Evolutionary conservation across 2,888 invertebrate species (phyloP).

Genomic region (Melanotus villosus): DNA sequence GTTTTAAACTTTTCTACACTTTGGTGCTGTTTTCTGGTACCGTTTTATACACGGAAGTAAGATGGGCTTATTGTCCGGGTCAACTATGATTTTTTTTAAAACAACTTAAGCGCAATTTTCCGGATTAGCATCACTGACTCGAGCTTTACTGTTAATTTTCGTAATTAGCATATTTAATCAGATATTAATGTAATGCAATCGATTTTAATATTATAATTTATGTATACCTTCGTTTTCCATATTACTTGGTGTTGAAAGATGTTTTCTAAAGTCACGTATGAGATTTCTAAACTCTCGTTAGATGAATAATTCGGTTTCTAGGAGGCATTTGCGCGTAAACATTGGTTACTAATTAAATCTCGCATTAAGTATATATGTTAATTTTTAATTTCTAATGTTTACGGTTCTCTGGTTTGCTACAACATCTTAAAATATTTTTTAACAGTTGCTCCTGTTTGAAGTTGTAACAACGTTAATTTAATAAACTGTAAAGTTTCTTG

Average conservation of each 20-base stretch:
- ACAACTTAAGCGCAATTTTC: too few relatives aligned
- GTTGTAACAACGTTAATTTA: background rate
- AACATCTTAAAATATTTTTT: slow-evolving; percentile 27
- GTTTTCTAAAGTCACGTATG: slow-evolving; percentile 34
- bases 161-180: too few relatives aligned
- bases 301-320: slow-evolving; percentile 32
- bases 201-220: slow-evolving; percentile 6
- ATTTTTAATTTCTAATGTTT: slow-evolving; percentile 43
- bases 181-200: background rate
- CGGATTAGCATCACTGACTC: too few relatives aligned
- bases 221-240: slow-evolving; percentile 22
- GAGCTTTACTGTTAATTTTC: too few relatives aligned
- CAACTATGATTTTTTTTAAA: too few relatives aligned
- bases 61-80: background rate
- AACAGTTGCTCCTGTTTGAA: background rate
- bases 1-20: slow-evolving; percentile 29
- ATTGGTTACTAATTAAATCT: slow-evolving; percentile 43
- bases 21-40: slow-evolving; percentile 29
- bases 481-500: too few relatives aligned
- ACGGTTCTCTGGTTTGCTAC: slow-evolving; percentile 35
- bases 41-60: slow-evolving; percentile 36
- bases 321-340: slow-evolving; percentile 40
- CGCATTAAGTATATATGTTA: slow-evolving; percentile 40
- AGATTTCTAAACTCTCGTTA: slow-evolving; percentile 43
- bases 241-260: slow-evolving; percentile 23